These are phyloP conservation scores for Apodemus speciosus DNA, from an alignment of 2,113 vertebrate species.

Conservation along the genomic window DNA sequence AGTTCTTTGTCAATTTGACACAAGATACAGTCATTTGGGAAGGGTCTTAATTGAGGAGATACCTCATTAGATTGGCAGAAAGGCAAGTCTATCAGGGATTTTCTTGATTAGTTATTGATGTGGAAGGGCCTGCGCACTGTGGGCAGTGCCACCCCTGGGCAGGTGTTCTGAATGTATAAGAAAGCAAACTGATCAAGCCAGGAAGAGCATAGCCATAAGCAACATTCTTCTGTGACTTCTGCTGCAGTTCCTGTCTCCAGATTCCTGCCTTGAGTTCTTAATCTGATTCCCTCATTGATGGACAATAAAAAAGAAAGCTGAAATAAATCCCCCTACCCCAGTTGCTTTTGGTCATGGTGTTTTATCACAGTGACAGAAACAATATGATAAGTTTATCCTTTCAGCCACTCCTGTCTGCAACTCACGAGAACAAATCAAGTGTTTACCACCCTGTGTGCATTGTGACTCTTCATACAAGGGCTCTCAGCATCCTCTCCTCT, in stretches of 20 bases:
- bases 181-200: neutral
- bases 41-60: neutral
- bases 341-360: neutral
- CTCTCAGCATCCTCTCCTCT: too few species aligned
- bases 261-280: neutral
- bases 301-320: neutral
- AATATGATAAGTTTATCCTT: neutral
- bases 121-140: neutral
- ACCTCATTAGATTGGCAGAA: neutral
- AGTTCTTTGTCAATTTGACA: neutral
- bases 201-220: too few species aligned
- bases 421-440: neutral
- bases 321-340: neutral
- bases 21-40: neutral
- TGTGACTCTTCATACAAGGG: neutral
- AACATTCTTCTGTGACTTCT: neutral
- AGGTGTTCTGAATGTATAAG: neutral
- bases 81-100: neutral
- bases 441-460: rapidly evolving
- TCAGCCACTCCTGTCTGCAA: neutral
- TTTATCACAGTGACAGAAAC: neutral
- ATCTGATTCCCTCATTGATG: neutral
- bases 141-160: neutral
- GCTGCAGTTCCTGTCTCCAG: neutral
- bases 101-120: neutral